Evolutionary conservation across 1,140 invertebrate genomes (phyloP).

Genomic region (Drosophila sp.): DNA sequence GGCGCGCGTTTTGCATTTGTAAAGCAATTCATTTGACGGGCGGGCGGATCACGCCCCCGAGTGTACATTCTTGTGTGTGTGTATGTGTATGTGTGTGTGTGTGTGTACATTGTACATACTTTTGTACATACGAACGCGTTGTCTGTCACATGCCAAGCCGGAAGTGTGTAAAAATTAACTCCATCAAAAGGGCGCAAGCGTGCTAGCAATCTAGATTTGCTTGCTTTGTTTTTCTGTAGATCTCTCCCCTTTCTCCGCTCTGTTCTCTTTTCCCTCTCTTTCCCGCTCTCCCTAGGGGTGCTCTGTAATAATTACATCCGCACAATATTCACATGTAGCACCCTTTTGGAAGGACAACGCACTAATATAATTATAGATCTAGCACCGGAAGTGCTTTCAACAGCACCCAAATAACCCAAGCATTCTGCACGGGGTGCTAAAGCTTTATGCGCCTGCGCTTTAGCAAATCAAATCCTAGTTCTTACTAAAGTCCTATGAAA

Average conservation of each 20-base stretch:
- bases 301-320: slow-evolving; percentile 61
- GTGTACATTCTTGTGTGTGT: slow-evolving; percentile 12
- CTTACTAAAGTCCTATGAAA: slow-evolving; percentile 39
- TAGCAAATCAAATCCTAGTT: slow-evolving; percentile 58
- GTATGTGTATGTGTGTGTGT: slow-evolving; percentile 19
- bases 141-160: slow-evolving; percentile 83
- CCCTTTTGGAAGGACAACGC: slow-evolving; percentile 56
- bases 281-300: not conserved
- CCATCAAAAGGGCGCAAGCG: slow-evolving; percentile 16
- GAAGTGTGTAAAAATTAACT: slow-evolving; percentile 74
- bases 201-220: slow-evolving; percentile 21
- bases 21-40: slow-evolving; percentile 79
- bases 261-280: slow-evolving; percentile 15
- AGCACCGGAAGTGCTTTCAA: slow-evolving; percentile 78
- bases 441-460: slow-evolving; percentile 57
- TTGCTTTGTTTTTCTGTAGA: not conserved
- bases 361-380: slow-evolving; percentile 78
- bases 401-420: slow-evolving; percentile 52
- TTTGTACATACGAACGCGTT: slow-evolving; percentile 52
- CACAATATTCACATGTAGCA: slow-evolving; percentile 46
- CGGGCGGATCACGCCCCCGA: slow-evolving; percentile 66
- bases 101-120: slow-evolving; percentile 6
- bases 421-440: slow-evolving; percentile 43
- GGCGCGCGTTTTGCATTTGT: slow-evolving; percentile 54
- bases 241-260: too few species aligned